These are phyloP conservation scores for Oryctes rhinoceros DNA, from an alignment of 1,140 invertebrate genomes.

Conservation along the genomic window DNA sequence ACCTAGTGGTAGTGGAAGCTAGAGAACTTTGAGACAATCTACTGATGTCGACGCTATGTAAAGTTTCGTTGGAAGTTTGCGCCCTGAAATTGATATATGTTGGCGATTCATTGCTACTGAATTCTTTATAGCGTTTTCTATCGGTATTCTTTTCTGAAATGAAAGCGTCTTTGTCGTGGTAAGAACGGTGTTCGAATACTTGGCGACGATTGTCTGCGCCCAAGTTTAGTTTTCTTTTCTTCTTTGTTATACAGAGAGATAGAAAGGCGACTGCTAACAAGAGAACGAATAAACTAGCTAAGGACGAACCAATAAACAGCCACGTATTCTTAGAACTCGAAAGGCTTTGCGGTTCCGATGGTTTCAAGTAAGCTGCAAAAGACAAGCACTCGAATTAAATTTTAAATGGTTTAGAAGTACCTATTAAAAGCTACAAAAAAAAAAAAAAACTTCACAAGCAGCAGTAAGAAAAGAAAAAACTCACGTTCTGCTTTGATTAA, in stretches of 20 bases:
- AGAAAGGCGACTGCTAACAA: slow-evolving; percentile 70
- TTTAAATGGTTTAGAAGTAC: neutral
- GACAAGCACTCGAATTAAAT: neutral
- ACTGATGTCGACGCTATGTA: slow-evolving; percentile 46
- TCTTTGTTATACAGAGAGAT: slow-evolving; percentile 68
- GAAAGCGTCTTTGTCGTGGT: slow-evolving; percentile 13
- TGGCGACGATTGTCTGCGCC: slow-evolving; percentile 49
- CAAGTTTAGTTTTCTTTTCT: slow-evolving; percentile 59
- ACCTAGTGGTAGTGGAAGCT: slow-evolving; percentile 44
- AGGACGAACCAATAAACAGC: slow-evolving; percentile 69
- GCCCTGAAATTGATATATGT: slow-evolving; percentile 58
- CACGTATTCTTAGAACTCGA: slow-evolving; percentile 70
- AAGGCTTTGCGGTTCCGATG: slow-evolving; percentile 70
- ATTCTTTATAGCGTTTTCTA: slow-evolving; percentile 45
- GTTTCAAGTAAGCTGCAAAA: slow-evolving; percentile 74
- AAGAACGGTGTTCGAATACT: slow-evolving; percentile 44
- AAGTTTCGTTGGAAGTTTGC: slow-evolving; percentile 51
- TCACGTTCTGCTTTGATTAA: slow-evolving; percentile 84
- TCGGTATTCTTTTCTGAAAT: slow-evolving; percentile 21
- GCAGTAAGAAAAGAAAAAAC: neutral
- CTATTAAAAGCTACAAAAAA: no score
- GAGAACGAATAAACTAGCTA: slow-evolving; percentile 70
- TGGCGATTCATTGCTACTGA: slow-evolving; percentile 48
- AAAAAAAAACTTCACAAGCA: neutral
- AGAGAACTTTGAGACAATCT: slow-evolving; percentile 49